Evolutionary conservation across 2,888 invertebrate genomes (phyloP).

Genomic region (Timema cristinae): DNA sequence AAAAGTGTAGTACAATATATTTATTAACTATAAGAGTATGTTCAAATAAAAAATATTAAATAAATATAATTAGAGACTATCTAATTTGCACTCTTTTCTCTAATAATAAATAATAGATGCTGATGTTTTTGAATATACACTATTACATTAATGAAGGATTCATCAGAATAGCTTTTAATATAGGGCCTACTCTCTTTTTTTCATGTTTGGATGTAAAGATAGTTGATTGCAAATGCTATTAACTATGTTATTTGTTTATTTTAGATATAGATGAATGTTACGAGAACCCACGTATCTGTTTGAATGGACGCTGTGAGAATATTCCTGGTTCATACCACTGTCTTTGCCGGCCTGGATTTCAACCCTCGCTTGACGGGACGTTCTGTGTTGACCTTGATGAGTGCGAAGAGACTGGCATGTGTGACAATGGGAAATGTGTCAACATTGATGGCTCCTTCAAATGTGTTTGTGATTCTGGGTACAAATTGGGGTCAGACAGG

Average conservation of each 20-base stretch:
- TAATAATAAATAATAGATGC: not conserved
- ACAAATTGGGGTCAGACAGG: conserved; percentile 57
- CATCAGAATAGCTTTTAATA: too few relatives aligned
- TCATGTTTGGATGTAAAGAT: too few relatives aligned
- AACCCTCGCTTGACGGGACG: conserved; percentile 64
- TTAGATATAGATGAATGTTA: conserved; percentile 61
- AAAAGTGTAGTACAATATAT: too few relatives aligned
- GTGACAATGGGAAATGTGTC: conserved; percentile 60
- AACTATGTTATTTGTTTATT: conserved; percentile 24
- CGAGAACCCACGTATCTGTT: conserved; percentile 70
- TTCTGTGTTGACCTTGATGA: conserved; percentile 62
- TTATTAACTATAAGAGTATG: too few relatives aligned
- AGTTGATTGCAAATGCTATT: too few relatives aligned
- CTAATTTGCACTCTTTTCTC: too few relatives aligned
- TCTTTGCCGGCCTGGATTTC: conserved; percentile 73
- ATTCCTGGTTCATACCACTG: conserved; percentile 77
- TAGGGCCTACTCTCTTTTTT: too few relatives aligned
- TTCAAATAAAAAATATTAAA: too few relatives aligned
- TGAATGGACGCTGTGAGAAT: conserved; percentile 76
- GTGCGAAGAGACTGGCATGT: conserved; percentile 49
- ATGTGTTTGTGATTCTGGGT: conserved; percentile 65
- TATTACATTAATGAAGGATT: too few relatives aligned
- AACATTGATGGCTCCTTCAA: conserved; percentile 68
- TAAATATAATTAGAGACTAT: too few relatives aligned
- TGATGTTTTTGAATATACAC: not conserved